Evolutionary conservation across 2,113 vertebrate genomes (phyloP).

Genomic region (Chloropsis hardwickii): DNA sequence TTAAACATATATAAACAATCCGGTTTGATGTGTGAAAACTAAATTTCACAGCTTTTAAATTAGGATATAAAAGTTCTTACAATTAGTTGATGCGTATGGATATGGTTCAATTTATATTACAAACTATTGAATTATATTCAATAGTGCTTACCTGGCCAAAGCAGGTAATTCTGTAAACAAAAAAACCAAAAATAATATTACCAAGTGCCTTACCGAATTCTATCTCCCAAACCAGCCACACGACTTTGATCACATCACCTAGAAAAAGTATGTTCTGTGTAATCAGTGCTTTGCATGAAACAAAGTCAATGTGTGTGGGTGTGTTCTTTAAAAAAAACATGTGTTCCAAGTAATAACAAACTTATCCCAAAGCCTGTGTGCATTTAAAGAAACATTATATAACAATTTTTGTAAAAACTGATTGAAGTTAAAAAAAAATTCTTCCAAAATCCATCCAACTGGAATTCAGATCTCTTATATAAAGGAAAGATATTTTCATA

Average conservation of each 20-base stretch:
- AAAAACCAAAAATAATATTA: constrained; percentile 75
- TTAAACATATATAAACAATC: constrained; percentile 86
- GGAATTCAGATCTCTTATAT: constrained; percentile 80
- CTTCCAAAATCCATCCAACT: constrained; percentile 78
- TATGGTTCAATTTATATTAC: constrained; percentile 87
- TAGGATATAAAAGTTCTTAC: constrained; percentile 86
- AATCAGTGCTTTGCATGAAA: constrained; percentile 77
- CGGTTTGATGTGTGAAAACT: constrained; percentile 87
- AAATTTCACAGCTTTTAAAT: constrained; percentile 86
- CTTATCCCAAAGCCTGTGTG: constrained; percentile 77
- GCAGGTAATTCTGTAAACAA: constrained; percentile 90
- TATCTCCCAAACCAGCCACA: constrained; percentile 67
- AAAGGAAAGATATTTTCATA: constrained; percentile 82
- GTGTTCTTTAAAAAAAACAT: constrained; percentile 55
- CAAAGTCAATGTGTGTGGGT: constrained; percentile 66
- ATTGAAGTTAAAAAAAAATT: constrained; percentile 78
- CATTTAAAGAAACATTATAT: constrained; percentile 75
- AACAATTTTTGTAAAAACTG: constrained; percentile 77
- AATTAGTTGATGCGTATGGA: constrained; percentile 79
- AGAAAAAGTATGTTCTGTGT: constrained; percentile 65
- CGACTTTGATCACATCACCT: constrained; percentile 71
- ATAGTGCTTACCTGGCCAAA: constrained; percentile 79
- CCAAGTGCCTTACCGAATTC: constrained; percentile 74
- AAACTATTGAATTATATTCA: constrained; percentile 86
- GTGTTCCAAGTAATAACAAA: constrained; percentile 81